Conservation (phyloP, 2,797 vertebrate species). For the Prionace glauca region DNA sequence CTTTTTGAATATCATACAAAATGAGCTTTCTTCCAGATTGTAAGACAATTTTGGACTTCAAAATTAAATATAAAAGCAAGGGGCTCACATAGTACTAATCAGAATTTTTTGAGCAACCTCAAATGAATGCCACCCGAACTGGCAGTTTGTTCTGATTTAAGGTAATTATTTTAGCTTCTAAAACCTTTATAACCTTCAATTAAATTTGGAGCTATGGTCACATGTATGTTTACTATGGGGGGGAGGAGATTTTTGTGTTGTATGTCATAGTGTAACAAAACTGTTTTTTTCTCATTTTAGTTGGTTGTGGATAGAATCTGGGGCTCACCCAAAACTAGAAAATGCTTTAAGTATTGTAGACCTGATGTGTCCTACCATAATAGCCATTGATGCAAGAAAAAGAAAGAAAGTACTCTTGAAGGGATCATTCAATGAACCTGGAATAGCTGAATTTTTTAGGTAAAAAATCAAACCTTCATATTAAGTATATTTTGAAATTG, state of each 20-base stretch:
- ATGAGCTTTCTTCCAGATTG: not conserved
- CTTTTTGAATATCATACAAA: not conserved
- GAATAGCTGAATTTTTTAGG: slow-evolving; percentile 96
- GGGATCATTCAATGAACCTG: slow-evolving; percentile 92
- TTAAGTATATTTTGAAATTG: not conserved
- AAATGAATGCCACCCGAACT: not conserved
- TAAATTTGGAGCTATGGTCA: not conserved
- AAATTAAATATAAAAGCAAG: not conserved
- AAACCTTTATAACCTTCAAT: not conserved
- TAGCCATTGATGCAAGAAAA: slow-evolving; percentile 85
- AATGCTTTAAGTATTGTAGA: slow-evolving; percentile 82
- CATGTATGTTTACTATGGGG: not conserved
- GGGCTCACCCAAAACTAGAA: slow-evolving; percentile 82
- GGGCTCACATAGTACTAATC: not conserved
- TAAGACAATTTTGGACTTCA: not conserved
- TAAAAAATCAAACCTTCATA: slow-evolving; percentile 46
- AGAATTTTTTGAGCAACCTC: not conserved
- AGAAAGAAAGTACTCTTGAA: slow-evolving; percentile 92
- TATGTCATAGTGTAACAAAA: not conserved
- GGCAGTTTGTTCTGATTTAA: not conserved
- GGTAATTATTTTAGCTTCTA: not conserved
- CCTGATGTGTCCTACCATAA: slow-evolving; percentile 94
- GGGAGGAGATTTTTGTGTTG: too few species aligned
- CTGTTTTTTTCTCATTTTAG: slow-evolving; percentile 50
- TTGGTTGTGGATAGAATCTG: slow-evolving; percentile 93